Base-by-base conservation (phyloP, 2,888 invertebrate genomes). In the Latrodectus elegans region DNA sequence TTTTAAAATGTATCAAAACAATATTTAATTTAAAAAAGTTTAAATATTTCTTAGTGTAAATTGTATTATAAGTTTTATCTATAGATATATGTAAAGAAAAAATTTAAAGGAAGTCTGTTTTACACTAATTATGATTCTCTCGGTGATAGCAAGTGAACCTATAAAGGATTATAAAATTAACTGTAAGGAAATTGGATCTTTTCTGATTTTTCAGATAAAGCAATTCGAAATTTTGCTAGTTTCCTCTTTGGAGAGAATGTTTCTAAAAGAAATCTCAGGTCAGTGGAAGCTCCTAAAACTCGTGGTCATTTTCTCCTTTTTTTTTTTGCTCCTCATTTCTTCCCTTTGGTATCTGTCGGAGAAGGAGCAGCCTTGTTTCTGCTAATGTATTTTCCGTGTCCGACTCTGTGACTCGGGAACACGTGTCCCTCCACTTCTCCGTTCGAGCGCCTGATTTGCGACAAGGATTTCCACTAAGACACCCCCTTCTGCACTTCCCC, bases 351-450 rank as follows among this genome's bases (percentile, higher is more conserved):
- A 15, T 15, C 60, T 15, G 60, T n/a, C 12, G 60, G n/a, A 60
- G 60, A 60, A 38, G 60, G n/a, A 60, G 60, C 8, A 38, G 60
- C 12, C 76, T 84, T 88, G 80, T 80, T 84, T 60, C 84, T 88
- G 76, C 88, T 88, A 88, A 88, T 88, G 88, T 84, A 80, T 84
- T 88, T 88, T 88, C 84, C 88, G 83, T 88, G 88, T 88, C 76
- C 76, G 51, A 75, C 79, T 84, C 75, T 83, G 73, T 65, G 17
- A 49, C 72, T 60, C 65, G 79, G n/a, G n/a, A 12, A 88, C 88
- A 84, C 53, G 72, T 84, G 80, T 80, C 77, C 38, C 65, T 49
- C 75, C 77, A 51, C 81, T 79, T 64, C 78, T 52, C 68, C 77
- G 65, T 26, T 51, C 64, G 77, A 72, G 77, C 82, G 82, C 74